A percentile compares a stretch with the other conserved stretches of the same genome.
Evolutionary conservation across 2,113 vertebrate species (phyloP).

Genomic region (Acrocephalus kingi): DNA sequence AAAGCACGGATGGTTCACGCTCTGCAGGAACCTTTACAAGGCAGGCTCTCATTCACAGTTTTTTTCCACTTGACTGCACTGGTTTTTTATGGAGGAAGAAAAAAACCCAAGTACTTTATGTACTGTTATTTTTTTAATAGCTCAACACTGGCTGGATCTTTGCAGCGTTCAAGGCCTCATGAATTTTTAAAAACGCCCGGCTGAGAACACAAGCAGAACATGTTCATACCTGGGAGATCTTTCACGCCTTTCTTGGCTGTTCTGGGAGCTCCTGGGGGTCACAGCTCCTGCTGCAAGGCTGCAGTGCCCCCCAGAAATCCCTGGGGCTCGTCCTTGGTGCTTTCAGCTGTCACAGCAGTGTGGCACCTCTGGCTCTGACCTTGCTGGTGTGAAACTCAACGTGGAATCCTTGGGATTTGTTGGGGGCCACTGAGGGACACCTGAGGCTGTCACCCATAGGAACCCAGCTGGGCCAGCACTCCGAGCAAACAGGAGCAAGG

Average conservation of each 20-base stretch:
- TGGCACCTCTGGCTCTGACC: not conserved
- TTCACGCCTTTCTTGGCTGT: not conserved
- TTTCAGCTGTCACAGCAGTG: not conserved
- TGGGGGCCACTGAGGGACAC: not conserved
- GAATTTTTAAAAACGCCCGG: not conserved
- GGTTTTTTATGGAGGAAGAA: not conserved
- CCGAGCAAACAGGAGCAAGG: fast-evolving
- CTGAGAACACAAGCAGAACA: not conserved
- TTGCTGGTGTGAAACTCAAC: not conserved
- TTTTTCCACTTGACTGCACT: not conserved
- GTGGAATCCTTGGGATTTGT: fast-evolving
- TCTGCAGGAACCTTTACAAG: not conserved
- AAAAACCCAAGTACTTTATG: not conserved
- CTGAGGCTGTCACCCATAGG: fast-evolving
- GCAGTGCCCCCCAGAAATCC: not conserved
- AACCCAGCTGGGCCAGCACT: not conserved
- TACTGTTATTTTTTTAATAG: not conserved
- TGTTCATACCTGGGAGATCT: not conserved
- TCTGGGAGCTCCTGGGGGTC: not conserved
- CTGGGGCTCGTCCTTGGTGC: fast-evolving
- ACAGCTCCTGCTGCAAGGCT: not conserved
- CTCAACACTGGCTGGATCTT: not conserved
- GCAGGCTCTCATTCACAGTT: not conserved
- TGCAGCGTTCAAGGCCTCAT: not conserved
- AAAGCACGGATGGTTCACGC: fast-evolving